Percentiles rank a stretch among this genome's conserved stretches.
Evolutionary conservation across 2,113 vertebrate genomes (phyloP).

Genomic region (Corythaixoides concolor): DNA sequence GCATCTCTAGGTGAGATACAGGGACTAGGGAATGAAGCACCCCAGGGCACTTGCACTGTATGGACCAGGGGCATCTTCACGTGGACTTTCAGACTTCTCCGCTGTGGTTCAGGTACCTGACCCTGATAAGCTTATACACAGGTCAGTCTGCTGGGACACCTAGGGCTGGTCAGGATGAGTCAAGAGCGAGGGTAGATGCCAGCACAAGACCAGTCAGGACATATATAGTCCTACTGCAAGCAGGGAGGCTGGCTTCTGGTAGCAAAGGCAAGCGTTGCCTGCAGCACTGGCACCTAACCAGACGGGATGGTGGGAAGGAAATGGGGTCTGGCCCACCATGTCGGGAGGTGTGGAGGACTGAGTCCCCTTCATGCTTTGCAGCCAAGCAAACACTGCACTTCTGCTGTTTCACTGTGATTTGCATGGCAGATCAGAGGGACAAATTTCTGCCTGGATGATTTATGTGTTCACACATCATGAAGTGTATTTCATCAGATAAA

Average conservation of each 20-base stretch:
- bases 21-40: neutral
- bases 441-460: neutral
- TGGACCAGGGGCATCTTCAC: neutral
- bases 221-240: neutral
- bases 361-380: slow-evolving; percentile 10
- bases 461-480: neutral
- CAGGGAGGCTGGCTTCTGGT: neutral
- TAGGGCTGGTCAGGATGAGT: neutral
- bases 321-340: accelerated
- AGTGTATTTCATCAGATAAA: neutral
- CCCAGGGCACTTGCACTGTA: too few species aligned
- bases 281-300: neutral
- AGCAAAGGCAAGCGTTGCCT: neutral
- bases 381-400: neutral
- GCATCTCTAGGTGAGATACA: neutral
- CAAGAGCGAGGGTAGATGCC: neutral
- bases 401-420: neutral
- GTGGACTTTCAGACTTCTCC: neutral
- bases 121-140: neutral
- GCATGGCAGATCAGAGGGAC: neutral
- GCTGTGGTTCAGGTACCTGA: neutral
- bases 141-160: neutral
- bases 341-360: neutral
- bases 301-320: neutral
- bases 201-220: neutral